Evolutionary conservation across 1,140 invertebrate genomes (phyloP), one percentile per base, ranked within the genome.

Genomic region (Tyrophagus putrescentiae): DNA sequence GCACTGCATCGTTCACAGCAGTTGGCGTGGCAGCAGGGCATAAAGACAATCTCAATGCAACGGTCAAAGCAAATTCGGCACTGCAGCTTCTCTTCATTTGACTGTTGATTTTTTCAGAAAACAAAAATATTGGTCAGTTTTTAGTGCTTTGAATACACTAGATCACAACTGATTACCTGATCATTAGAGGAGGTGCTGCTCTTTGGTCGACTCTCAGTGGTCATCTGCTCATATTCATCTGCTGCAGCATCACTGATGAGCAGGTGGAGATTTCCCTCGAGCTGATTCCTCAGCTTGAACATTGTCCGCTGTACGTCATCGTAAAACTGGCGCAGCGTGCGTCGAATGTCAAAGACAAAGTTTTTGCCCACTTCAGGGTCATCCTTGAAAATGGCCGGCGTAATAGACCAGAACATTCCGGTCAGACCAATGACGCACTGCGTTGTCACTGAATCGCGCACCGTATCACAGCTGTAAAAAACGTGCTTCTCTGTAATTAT

Each of bases 391-490:
- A 48, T 48, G 23, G 45, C 7, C 7, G 45, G 45, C 7, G 45
- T 18, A 70, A 87, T 84, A 0, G 86, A 89, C 57, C 84, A 84
- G 66, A 91, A 84, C n/a, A 85, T 89, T 57, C 87, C 87, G 77
- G 90, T 90, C 57, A 91, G 75, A 73, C 90, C 87, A 59, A 85
- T 77, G 33, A 87, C 86, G 68, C 85, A 89, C 70, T 90, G 87
- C 44, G 85, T 80, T 3, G 85, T 87, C 27, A 91, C 87, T 57
- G 85, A 84, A 66, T 80, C 84, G 13, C 85, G 77, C 1, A 91
- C 86, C 0, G 87, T 89, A 70, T 90, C 87, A 73, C 87, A 90
- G 65, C 84, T 86, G 70, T 88, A 91, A 75, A 91, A 91, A 4
- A 85, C 86, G 69, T 90, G 86, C 67, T 86, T 87, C 71, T 90